phyloP scores from a whole-genome alignment of 2,797 vertebrate genomes.

The Oreochromis mossambicus region DNA sequence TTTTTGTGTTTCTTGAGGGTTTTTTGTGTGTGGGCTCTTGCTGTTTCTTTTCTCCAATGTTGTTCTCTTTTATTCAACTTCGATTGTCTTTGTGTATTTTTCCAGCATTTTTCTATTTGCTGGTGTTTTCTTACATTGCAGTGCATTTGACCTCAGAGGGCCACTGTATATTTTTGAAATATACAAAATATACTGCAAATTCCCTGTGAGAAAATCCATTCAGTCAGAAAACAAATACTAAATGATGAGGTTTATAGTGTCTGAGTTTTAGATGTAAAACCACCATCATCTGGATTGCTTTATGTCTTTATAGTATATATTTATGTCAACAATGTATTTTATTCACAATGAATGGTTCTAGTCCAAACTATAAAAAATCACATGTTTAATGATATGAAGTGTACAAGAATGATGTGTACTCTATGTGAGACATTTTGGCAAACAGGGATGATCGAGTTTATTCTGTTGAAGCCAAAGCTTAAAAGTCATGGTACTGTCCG shows the following conservation, averaged over 20 bases:
- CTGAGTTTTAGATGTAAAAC: not conserved
- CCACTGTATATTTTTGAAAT: not conserved
- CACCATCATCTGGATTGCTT: not conserved
- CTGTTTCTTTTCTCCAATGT: not conserved
- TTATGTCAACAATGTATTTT: not conserved
- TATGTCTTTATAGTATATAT: not conserved
- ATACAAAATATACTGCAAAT: not conserved
- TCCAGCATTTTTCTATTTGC: not conserved
- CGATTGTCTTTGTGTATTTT: not conserved
- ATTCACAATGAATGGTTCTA: not conserved
- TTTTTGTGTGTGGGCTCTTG: not conserved
- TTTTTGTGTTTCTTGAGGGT: not conserved
- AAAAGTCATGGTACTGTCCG: not conserved
- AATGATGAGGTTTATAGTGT: not conserved
- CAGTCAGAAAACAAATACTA: not conserved
- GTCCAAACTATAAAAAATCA: not conserved
- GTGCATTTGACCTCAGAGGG: not conserved
- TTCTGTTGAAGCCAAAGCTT: constrained; percentile 29
- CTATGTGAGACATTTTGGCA: not conserved
- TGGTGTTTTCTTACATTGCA: not conserved
- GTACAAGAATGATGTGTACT: not conserved
- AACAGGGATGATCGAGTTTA: constrained; percentile 42
- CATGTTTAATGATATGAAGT: not conserved
- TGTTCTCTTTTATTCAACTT: not conserved
- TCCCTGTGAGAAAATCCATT: not conserved